Conservation (phyloP, 2,888 invertebrate genomes). For the Lepeophtheirus nordmannii region DNA sequence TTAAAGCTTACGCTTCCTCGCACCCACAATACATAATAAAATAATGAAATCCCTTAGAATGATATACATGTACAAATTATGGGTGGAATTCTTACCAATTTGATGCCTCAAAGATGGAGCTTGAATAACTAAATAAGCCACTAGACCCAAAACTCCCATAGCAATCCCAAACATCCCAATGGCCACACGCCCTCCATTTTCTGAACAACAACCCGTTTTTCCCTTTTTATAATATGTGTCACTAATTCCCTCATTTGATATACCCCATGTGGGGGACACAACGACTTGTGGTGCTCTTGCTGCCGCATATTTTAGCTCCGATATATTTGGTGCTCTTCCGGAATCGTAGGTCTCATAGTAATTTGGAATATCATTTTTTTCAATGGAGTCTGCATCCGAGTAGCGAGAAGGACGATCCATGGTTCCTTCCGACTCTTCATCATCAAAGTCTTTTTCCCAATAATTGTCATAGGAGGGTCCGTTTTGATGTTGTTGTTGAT, state of each 20-base stretch:
- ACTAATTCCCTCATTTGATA: neutral
- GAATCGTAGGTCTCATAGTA: neutral
- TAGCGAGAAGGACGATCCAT: neutral
- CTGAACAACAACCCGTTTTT: neutral
- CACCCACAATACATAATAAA: too few species aligned
- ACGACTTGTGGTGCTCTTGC: neutral
- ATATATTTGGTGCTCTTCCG: neutral
- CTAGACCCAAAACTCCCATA: neutral
- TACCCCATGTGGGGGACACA: neutral
- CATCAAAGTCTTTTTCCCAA: neutral
- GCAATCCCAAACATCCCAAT: conserved; percentile 8
- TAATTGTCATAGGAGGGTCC: neutral
- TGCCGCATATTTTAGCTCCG: neutral
- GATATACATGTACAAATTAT: too few species aligned
- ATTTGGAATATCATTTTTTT: neutral
- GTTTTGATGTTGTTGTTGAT: too few species aligned
- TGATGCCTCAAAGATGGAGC: conserved; percentile 5
- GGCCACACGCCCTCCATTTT: conserved; percentile 4
- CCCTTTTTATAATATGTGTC: neutral
- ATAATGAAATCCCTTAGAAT: too few species aligned
- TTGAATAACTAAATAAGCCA: neutral
- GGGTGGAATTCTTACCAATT: neutral
- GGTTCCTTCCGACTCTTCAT: neutral
- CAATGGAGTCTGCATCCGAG: neutral
- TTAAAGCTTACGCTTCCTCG: too few species aligned